Base-by-base conservation (phyloP, 1,140 invertebrate genomes). In the Lethrus apterus region DNA sequence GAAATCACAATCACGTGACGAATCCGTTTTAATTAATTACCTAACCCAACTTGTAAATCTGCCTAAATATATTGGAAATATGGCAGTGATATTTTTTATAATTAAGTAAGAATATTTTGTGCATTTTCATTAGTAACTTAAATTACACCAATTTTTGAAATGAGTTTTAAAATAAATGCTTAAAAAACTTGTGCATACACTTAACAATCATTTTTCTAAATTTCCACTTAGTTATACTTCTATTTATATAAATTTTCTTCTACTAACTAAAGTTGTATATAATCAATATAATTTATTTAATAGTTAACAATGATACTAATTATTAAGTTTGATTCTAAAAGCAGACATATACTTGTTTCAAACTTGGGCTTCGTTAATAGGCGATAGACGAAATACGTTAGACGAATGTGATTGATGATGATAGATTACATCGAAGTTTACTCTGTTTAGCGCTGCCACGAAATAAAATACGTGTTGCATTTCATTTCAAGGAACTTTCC, bases 261-360 rank as follows among this genome's bases (percentile, higher is more conserved):
- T 59, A 63, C 47, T 50, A 63, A 59, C 55, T 59, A 59, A 58
- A 60, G 50, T 54, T 51, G 60, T 63, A 58, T 55, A 60, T 54
- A 46, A 31, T 47, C 23, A 32, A 55, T 58, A 55, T 58, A 44
- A 36, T 54, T 46, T 48, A 53, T 61, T 59, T 63, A 64, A 60
- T 63, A 61, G 59, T 57, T 64, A 66, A 66, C 62, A 66, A 66
- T 58, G 60, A 64, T 63, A 50, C 62, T 64, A 63, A 57, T 38
- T 53, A 55, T 54, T 52, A 55, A 60, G 47, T 64, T 66, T 66
- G 61, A 64, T 65, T 59, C 62, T 64, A 64, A 56, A 66, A 66
- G 64, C 64, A 55, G 59, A 54, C 59, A 63, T 50, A 52, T 47
- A 19, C n/a, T n/a, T n/a, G n/a, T n/a, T n/a, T n/a, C n/a, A n/a